Percentiles rank a stretch among this genome's conserved stretches.
These are phyloP conservation scores for Octodon degus DNA, from an alignment of 2,113 vertebrate species.

Conservation along the genomic window DNA sequence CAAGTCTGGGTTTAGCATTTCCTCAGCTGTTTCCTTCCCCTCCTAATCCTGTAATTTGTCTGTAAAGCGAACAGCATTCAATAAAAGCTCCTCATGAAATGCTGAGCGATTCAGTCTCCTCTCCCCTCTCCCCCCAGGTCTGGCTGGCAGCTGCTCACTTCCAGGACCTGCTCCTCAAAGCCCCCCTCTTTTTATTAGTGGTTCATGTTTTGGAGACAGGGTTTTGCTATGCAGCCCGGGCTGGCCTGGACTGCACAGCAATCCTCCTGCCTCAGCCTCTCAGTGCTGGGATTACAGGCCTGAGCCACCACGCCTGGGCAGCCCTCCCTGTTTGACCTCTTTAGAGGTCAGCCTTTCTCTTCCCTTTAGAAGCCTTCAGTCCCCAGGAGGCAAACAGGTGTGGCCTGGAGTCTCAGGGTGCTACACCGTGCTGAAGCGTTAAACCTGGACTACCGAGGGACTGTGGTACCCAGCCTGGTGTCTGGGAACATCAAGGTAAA, in stretches of 20 bases:
- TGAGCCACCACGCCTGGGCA: background rate
- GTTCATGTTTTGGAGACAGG: background rate
- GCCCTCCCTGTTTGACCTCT: background rate
- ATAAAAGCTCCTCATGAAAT: background rate
- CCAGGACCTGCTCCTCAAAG: background rate
- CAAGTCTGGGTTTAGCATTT: fast-evolving
- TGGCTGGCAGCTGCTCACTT: fast-evolving
- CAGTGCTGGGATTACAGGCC: background rate
- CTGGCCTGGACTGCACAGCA: background rate
- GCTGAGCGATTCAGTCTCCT: background rate
- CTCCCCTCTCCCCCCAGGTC: background rate
- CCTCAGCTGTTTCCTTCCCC: background rate
- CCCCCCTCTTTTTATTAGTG: background rate
- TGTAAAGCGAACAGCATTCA: background rate
- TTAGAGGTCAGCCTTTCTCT: background rate
- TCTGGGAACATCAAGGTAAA: conserved; percentile 38
- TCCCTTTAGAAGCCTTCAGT: background rate
- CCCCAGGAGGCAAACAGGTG: background rate
- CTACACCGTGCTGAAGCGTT: background rate
- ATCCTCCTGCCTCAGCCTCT: background rate
- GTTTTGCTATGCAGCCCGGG: background rate
- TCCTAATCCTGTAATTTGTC: background rate
- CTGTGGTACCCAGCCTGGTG: too few relatives aligned
- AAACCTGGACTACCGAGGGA: too few relatives aligned
- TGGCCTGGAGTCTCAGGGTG: fast-evolving